Evolutionary conservation across 2,113 vertebrate species (phyloP).

Genomic region (Onychostoma macrolepis): DNA sequence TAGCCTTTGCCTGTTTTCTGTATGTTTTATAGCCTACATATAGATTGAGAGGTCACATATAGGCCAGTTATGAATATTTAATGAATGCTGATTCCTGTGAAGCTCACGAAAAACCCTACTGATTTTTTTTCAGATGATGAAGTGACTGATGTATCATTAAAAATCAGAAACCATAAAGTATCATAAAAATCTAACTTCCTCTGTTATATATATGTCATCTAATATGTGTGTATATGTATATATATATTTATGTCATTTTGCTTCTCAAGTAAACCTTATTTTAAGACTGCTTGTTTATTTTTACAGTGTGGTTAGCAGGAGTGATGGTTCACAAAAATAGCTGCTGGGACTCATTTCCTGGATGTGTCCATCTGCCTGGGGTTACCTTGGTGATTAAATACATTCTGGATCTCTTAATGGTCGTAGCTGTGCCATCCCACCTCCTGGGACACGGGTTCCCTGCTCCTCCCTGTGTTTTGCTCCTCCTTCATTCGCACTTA

Average conservation of each 20-base stretch:
- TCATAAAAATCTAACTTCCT: too few species aligned
- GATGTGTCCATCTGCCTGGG: conserved; percentile 57
- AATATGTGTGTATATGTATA: too few species aligned
- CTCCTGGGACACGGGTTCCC: conserved; percentile 47
- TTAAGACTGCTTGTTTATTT: too few species aligned
- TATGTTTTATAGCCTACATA: conserved; percentile 32
- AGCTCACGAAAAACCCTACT: neutral
- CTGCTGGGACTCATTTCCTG: conserved; percentile 59
- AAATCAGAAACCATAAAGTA: neutral
- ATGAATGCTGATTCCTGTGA: conserved; percentile 33
- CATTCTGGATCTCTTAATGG: conserved; percentile 55
- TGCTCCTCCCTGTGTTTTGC: conserved; percentile 3
- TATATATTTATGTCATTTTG: neutral
- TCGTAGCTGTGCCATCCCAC: conserved; percentile 34
- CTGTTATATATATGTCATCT: too few species aligned
- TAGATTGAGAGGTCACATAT: conserved; percentile 47
- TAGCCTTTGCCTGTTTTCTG: neutral
- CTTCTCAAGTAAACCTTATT: too few species aligned
- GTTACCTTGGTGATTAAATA: conserved; percentile 65
- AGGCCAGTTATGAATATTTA: conserved; percentile 55
- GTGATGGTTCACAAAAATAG: conserved; percentile 37
- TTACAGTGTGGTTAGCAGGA: neutral
- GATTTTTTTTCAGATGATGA: neutral
- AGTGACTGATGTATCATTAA: neutral
- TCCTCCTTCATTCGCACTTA: neutral